These are phyloP conservation scores for Mesocentrotus franciscanus DNA, from an alignment of 53 echinoderm and acorn worm genomes.

Conservation along the genomic window DNA sequence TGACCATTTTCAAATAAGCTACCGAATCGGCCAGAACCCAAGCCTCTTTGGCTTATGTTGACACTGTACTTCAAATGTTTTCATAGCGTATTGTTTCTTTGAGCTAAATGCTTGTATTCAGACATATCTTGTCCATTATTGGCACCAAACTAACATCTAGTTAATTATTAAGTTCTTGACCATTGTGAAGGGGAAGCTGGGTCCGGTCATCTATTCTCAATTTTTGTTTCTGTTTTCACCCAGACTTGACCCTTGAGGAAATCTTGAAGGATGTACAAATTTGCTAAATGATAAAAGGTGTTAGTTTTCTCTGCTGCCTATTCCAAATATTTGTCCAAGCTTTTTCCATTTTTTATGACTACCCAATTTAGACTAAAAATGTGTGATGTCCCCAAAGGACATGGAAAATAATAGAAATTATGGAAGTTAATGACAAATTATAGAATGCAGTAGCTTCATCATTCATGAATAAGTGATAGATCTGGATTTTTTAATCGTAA, in stretches of 20 bases:
- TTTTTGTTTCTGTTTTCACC: neutral
- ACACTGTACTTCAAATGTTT: slow-evolving; percentile 24
- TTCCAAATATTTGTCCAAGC: neutral
- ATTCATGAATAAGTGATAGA: too few species aligned
- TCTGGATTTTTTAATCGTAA: too few species aligned
- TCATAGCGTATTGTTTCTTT: slow-evolving; percentile 28
- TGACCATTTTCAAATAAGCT: slow-evolving; percentile 22
- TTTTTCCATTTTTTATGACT: neutral
- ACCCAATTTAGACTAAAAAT: neutral
- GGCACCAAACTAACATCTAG: neutral
- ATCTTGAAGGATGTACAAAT: neutral
- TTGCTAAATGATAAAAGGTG: slow-evolving; percentile 22
- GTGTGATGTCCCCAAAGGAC: neutral
- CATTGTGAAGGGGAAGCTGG: neutral
- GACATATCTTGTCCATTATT: neutral
- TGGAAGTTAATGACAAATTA: too few species aligned
- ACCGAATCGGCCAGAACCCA: neutral
- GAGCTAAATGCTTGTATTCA: neutral
- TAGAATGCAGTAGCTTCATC: too few species aligned
- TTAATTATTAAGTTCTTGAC: slow-evolving; percentile 36
- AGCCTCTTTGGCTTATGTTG: neutral
- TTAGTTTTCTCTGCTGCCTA: slow-evolving; percentile 6
- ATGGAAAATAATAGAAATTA: neutral
- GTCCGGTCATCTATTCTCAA: neutral
- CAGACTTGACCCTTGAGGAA: slow-evolving; percentile 13